Conservation (phyloP, 1,140 invertebrate genomes). For the Panulirus ornatus region DNA sequence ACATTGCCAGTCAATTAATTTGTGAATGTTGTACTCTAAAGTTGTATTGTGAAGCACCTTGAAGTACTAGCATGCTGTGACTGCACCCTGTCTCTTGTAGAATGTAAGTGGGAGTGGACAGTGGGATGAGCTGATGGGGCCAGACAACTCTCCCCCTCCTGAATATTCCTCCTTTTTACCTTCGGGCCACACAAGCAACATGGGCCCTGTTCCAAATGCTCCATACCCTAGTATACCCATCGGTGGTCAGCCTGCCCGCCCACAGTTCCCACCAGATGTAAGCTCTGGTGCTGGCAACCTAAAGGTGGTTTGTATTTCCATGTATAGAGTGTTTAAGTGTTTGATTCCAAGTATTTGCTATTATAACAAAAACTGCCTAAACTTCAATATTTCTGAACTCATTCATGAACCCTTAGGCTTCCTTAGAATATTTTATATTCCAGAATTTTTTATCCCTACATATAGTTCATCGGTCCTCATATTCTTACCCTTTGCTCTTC, state of each 20-base stretch:
- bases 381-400: too few species aligned
- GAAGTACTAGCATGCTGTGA: background rate
- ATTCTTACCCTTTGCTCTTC: too few species aligned
- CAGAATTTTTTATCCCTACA: too few species aligned
- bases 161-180: conserved; percentile 65
- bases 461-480: too few species aligned
- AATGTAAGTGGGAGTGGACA: conserved; percentile 55
- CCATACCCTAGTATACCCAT: conserved; percentile 75
- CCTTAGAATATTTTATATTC: too few species aligned
- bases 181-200: conserved; percentile 36
- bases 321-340: background rate
- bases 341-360: background rate
- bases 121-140: conserved; percentile 62
- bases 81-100: conserved; percentile 32
- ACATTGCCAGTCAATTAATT: too few species aligned
- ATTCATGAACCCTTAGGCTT: too few species aligned
- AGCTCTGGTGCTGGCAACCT: conserved; percentile 62
- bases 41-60: background rate
- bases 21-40: background rate
- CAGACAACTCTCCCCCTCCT: conserved; percentile 67
- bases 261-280: conserved; percentile 84
- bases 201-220: conserved; percentile 47
- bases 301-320: conserved; percentile 76
- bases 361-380: too few species aligned
- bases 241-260: conserved; percentile 83